A percentile compares a stretch with the other conserved stretches of the same genome.
Evolutionary conservation across 2,888 invertebrate genomes (phyloP).

Genomic region (Caenorhabditis sp.): DNA sequence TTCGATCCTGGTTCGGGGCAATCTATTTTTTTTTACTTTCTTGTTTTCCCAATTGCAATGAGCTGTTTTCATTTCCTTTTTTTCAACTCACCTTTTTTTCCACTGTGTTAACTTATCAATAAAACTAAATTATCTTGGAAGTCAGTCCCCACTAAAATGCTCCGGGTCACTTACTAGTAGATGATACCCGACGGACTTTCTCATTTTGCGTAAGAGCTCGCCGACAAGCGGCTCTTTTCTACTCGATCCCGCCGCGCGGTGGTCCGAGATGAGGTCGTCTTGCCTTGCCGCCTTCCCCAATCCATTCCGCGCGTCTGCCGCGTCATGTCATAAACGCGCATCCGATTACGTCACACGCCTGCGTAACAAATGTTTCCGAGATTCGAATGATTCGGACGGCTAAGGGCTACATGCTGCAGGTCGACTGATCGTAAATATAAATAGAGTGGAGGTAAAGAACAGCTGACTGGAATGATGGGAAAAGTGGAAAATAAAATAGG

Average conservation of each 20-base stretch:
- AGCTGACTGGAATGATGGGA: background rate
- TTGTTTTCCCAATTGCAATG: too few species aligned
- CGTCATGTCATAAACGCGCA: constrained; percentile 39
- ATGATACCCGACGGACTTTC: background rate
- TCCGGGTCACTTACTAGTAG: too few species aligned
- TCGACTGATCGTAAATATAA: constrained; percentile 1
- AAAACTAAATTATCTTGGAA: too few species aligned
- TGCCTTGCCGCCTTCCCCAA: background rate
- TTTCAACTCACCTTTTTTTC: too few species aligned
- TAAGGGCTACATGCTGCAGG: background rate
- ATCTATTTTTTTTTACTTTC: constrained; percentile 23
- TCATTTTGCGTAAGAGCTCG: constrained; percentile 18
- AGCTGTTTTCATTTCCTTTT: too few species aligned
- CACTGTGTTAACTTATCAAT: too few species aligned
- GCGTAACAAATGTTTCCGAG: constrained; percentile 44
- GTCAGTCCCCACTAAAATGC: too few species aligned
- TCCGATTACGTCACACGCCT: constrained; percentile 43
- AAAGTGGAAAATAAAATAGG: too few species aligned
- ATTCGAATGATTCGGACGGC: constrained; percentile 17
- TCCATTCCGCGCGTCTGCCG: constrained; percentile 10
- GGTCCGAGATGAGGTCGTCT: background rate
- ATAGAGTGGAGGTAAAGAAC: background rate
- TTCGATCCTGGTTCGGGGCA: constrained; percentile 83
- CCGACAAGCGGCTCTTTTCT: constrained; percentile 10
- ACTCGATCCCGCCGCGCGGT: background rate